Conservation (phyloP, 2,888 invertebrate species). For the Amiota communis region DNA sequence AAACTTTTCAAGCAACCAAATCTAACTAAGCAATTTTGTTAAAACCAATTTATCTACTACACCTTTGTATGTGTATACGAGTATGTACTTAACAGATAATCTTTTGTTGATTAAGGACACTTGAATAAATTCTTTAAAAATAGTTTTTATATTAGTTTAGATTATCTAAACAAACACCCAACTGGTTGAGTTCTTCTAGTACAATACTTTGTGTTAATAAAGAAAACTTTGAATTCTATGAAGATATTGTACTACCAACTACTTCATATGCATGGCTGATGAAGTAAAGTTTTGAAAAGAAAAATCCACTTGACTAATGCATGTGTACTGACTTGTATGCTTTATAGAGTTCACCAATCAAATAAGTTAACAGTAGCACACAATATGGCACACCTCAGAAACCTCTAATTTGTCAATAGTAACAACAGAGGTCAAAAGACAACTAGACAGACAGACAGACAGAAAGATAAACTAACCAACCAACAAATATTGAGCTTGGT, state of each 20-base stretch:
- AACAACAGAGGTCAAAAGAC: not conserved
- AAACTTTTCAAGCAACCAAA: no score
- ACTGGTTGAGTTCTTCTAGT: not conserved
- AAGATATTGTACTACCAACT: no score
- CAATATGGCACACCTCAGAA: constrained; percentile 45
- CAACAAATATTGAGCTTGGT: no score
- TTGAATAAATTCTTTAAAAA: no score
- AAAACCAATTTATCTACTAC: no score
- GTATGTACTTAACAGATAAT: no score
- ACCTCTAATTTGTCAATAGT: constrained; percentile 59
- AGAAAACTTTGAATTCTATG: no score
- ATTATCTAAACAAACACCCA: not conserved
- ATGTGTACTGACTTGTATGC: not conserved
- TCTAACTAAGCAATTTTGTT: no score
- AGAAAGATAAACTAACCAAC: not conserved
- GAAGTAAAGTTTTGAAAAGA: constrained; percentile 3
- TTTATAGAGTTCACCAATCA: constrained; percentile 5
- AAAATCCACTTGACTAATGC: constrained; percentile 24
- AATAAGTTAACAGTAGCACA: not conserved
- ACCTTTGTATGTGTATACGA: no score
- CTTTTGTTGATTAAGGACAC: no score
- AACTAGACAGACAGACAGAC: not conserved
- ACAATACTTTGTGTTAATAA: no score
- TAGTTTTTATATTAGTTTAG: no score
- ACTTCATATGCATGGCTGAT: not conserved